phyloP scores from a whole-genome alignment of 2,888 invertebrate genomes.

The Melolontha melolontha region DNA sequence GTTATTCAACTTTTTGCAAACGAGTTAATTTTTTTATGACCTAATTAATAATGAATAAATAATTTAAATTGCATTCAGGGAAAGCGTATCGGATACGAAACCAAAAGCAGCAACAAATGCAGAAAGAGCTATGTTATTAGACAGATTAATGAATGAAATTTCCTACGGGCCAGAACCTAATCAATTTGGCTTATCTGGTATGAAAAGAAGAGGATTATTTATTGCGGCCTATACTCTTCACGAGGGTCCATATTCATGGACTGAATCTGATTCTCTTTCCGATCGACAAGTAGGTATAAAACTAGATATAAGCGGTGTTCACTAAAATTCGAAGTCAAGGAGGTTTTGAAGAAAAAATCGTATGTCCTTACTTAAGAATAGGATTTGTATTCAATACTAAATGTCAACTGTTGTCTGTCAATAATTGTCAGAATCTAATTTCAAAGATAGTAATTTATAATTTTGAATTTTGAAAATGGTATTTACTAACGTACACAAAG shows the following conservation, averaged over 20 bases:
- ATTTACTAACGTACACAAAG: no score
- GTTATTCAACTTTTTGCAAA: no score
- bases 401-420: no score
- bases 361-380: no score
- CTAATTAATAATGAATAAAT: no score
- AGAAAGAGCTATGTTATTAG: constrained; percentile 58
- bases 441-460: no score
- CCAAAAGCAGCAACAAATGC: constrained; percentile 54
- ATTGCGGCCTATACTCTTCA: constrained; percentile 60
- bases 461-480: no score
- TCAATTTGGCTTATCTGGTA: constrained; percentile 56
- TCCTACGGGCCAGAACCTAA: constrained; percentile 53
- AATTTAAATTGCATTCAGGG: constrained; percentile 41
- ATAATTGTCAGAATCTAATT: no score
- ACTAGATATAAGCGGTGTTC: background rate
- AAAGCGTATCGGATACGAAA: constrained; percentile 43
- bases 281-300: constrained; percentile 59
- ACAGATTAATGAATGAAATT: constrained; percentile 54
- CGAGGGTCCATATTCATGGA: constrained; percentile 58
- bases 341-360: no score
- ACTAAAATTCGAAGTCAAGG: no score
- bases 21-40: no score
- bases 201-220: constrained; percentile 54
- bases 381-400: no score
- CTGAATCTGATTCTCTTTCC: constrained; percentile 55